phyloP scores from a whole-genome alignment of 2,113 vertebrate species.

The Odontophorus gujanensis region DNA sequence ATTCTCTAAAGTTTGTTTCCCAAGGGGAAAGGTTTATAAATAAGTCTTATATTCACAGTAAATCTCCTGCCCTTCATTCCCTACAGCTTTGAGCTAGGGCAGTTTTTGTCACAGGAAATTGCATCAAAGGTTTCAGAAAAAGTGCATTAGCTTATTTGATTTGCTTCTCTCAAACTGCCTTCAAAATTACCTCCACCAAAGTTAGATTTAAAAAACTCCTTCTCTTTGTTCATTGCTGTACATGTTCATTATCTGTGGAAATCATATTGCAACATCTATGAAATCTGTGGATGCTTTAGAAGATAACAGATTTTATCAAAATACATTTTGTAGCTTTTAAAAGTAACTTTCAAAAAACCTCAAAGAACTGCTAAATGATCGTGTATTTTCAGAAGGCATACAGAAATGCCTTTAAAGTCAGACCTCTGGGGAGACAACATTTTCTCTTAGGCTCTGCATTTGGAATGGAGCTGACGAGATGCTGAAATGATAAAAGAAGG shows the following conservation, averaged over 20 bases:
- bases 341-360: not conserved
- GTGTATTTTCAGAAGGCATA: not conserved
- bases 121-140: constrained; percentile 21
- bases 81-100: not conserved
- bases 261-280: not conserved
- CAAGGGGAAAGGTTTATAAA: constrained; percentile 21
- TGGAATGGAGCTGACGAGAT: not conserved
- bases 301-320: not conserved
- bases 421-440: not conserved
- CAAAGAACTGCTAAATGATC: not conserved
- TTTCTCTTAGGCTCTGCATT: not conserved
- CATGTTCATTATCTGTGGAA: not conserved
- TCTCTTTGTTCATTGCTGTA: not conserved
- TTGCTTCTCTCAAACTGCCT: not conserved
- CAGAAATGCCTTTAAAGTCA: not conserved
- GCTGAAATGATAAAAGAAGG: not conserved
- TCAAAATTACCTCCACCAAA: not conserved
- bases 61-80: constrained; percentile 8
- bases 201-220: not conserved
- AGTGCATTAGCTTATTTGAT: not conserved
- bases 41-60: constrained; percentile 3
- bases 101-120: constrained; percentile 20
- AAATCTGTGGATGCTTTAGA: not conserved
- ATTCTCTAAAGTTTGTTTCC: constrained; percentile 39
- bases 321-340: not conserved